These are phyloP conservation scores for Aurelia aurita DNA, from an alignment of 30 jellyfish, hydroid and myxozoan species.

Conservation along the genomic window DNA sequence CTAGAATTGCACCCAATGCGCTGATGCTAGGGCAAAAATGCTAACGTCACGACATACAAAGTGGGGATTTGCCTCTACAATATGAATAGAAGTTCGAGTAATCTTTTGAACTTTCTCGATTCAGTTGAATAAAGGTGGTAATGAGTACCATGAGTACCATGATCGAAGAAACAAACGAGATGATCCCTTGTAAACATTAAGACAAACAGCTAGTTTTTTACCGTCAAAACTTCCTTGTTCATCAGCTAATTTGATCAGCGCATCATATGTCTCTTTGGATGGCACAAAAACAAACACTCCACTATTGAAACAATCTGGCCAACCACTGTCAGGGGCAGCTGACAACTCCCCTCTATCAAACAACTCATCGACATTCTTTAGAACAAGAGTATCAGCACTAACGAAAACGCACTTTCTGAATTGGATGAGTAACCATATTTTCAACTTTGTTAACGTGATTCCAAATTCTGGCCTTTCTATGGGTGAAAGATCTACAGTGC, in stretches of 20 bases:
- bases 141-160: too few species aligned
- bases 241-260: conserved; percentile 72
- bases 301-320: conserved; percentile 99
- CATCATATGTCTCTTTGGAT: conserved; percentile 78
- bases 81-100: too few species aligned
- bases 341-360: conserved; percentile 91
- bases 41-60: too few species aligned
- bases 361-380: conserved; percentile 88
- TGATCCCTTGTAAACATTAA: too few species aligned
- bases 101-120: too few species aligned
- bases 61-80: too few species aligned
- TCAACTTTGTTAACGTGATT: conserved; percentile 83
- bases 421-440: conserved; percentile 87
- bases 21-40: too few species aligned
- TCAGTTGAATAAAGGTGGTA: too few species aligned
- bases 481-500: conserved; percentile 74
- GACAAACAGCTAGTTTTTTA: conserved; percentile 31
- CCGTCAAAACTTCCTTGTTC: conserved; percentile 98
- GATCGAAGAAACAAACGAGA: too few species aligned
- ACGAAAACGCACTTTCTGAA: conserved; percentile 91
- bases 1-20: too few species aligned
- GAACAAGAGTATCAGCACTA: conserved; percentile 94
- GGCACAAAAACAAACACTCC: conserved; percentile 99
- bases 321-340: conserved; percentile 97
- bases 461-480: conserved; percentile 87